These are phyloP conservation scores for Batillaria attramentaria DNA, from an alignment of 1,140 invertebrate species.

Conservation along the genomic window DNA sequence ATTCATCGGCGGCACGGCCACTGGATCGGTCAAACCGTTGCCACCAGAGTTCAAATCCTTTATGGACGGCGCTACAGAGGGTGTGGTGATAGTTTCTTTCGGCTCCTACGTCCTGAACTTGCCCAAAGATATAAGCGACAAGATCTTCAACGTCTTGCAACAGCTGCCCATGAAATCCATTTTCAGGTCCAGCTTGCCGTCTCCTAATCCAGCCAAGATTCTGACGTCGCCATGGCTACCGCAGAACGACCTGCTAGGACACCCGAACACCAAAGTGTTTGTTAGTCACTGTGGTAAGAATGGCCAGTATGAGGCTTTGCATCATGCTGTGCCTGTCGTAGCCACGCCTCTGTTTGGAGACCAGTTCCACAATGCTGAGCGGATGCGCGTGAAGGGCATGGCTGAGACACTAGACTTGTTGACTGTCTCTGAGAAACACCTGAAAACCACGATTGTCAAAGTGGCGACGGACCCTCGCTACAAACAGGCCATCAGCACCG, in stretches of 20 bases:
- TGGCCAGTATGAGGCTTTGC: conserved; percentile 53
- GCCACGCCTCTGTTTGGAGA: conserved; percentile 82
- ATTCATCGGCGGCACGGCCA: conserved; percentile 44
- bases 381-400: conserved; percentile 38
- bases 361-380: conserved; percentile 73
- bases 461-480: conserved; percentile 44
- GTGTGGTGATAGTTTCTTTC: conserved; percentile 48
- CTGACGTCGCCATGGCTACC: conserved; percentile 50
- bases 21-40: conserved; percentile 29
- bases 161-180: conserved; percentile 32
- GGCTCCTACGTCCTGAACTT: conserved; percentile 40
- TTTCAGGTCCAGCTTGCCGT: conserved; percentile 30
- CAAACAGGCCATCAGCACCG: conserved; percentile 45
- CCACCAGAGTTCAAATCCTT: conserved; percentile 34
- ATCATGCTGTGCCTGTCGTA: conserved; percentile 68
- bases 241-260: conserved; percentile 70
- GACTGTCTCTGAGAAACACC: conserved; percentile 22
- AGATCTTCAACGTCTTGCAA: conserved; percentile 35
- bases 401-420: conserved; percentile 40
- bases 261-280: conserved; percentile 71
- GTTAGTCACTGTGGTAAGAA: conserved; percentile 57
- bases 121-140: conserved; percentile 30
- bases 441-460: conserved; percentile 38
- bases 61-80: conserved; percentile 42
- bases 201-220: conserved; percentile 36